Evolutionary conservation across 2,888 invertebrate species (phyloP).

Genomic region (Icerya purchasi): DNA sequence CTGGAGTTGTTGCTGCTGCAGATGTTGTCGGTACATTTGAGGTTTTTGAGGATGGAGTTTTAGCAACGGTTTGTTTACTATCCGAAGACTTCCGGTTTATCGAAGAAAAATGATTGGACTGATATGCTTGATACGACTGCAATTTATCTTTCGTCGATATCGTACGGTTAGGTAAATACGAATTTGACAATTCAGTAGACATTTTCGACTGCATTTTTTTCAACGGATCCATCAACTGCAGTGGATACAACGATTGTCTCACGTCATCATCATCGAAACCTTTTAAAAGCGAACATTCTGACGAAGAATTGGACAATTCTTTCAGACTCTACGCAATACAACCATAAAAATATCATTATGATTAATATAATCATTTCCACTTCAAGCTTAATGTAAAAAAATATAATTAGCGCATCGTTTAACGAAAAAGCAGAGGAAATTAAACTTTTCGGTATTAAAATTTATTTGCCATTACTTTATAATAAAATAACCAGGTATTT

Average conservation of each 20-base stretch:
- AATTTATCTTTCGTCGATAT: too few relatives aligned
- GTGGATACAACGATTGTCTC: neutral
- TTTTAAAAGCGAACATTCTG: neutral
- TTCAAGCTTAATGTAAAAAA: too few relatives aligned
- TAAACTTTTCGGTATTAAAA: too few relatives aligned
- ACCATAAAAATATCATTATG: too few relatives aligned
- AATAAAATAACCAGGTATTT: too few relatives aligned
- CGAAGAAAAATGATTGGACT: neutral
- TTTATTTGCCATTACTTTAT: too few relatives aligned
- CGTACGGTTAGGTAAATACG: neutral
- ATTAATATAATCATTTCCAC: too few relatives aligned
- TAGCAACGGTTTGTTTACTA: too few relatives aligned
- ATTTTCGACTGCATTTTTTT: neutral
- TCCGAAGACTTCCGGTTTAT: neutral
- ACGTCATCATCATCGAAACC: neutral
- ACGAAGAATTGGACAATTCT: neutral
- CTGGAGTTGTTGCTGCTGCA: neutral
- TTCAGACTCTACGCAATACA: neutral
- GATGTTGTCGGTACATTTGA: neutral
- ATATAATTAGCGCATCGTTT: too few relatives aligned
- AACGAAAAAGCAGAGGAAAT: too few relatives aligned
- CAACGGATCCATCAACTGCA: neutral
- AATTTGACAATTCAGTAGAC: neutral
- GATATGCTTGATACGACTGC: neutral
- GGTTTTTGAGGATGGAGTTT: too few relatives aligned